Conservation (phyloP, 2,888 invertebrate genomes). For the Temnothorax rugatulus region DNA sequence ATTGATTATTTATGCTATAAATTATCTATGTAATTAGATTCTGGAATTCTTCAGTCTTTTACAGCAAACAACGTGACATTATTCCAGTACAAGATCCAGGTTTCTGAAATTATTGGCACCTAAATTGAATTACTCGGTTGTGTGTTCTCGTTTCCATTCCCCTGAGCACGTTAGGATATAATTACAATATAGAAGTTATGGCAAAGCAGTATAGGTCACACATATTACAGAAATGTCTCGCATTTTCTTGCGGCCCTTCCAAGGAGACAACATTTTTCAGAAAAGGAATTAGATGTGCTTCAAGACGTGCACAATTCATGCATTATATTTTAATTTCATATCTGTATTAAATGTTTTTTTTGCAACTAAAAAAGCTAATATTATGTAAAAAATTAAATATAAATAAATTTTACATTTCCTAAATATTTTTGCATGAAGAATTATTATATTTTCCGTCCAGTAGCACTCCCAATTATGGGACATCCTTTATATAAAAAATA, state of each 20-base stretch:
- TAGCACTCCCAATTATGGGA: background rate
- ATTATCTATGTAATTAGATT: slow-evolving; percentile 1
- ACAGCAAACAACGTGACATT: background rate
- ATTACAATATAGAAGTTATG: slow-evolving; percentile 29
- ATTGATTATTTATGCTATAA: background rate
- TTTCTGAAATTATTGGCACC: background rate
- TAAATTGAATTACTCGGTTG: slow-evolving; percentile 27
- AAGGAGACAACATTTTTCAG: background rate
- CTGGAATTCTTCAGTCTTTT: background rate
- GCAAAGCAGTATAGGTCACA: background rate
- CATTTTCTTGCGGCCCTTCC: background rate
- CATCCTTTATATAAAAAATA: background rate
- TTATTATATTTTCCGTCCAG: background rate
- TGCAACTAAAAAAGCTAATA: background rate
- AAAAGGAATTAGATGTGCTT: background rate
- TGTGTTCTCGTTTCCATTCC: background rate
- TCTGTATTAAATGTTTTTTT: background rate
- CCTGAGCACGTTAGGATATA: slow-evolving; percentile 14
- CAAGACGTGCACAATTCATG: background rate
- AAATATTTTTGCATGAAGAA: background rate
- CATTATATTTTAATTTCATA: background rate
- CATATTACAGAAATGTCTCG: background rate
- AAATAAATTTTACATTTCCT: background rate
- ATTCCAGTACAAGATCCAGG: background rate
- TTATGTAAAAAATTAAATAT: background rate